Evolutionary conservation across 1,140 invertebrate species (phyloP), one percentile per base, ranked within the genome.

Genomic region (Drosophila murphyi): DNA sequence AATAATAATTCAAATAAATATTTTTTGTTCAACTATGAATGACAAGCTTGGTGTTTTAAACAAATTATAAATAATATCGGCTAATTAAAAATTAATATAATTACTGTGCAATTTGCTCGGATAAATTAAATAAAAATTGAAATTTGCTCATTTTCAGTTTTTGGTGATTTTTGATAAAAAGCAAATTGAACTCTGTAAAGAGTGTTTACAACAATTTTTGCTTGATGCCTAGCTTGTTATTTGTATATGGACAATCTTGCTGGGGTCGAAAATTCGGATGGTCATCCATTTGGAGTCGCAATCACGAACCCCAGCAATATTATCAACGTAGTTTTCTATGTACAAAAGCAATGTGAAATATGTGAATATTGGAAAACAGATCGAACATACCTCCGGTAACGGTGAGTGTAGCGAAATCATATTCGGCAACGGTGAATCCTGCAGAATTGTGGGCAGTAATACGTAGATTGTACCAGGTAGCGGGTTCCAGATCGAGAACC

Each of bases 391-490:
- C 97, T 95, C 98, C 98, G 80, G 97, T 97, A 71, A 97, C 95
- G 28, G 98, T 98, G 5, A 99, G 94, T 8, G 98, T 99, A 12
- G 97, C 97, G 93, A 99, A 99, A 94, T 98, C 97, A 89, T 98
- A 97, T 95, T 98, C 96, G 51, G 97, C 97, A 37, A 98, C 97
- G 29, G 97, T 97, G 78, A 98, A 98, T 47, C 98, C 98, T 57
- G 98, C 98, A 89, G 98, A 98, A 91, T 98, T 99, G 93, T 98
- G 97, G 28, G 98, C 98, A 3, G 97, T 98, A 20, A 99, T 97
- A 37, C 96, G 94, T 8, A 98, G 93, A 74, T 97, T 95, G 92
- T 99, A 99, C 97, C 97, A 98, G 28, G 96, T 98, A 6, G 97
- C 98, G 0, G 98, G 97, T 82, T 97, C 97, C 74, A 99, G 93